Evolutionary conservation across 1,140 invertebrate genomes (phyloP), one percentile per base, ranked within the genome.

Genomic region (Pogonomyrmex californicus): DNA sequence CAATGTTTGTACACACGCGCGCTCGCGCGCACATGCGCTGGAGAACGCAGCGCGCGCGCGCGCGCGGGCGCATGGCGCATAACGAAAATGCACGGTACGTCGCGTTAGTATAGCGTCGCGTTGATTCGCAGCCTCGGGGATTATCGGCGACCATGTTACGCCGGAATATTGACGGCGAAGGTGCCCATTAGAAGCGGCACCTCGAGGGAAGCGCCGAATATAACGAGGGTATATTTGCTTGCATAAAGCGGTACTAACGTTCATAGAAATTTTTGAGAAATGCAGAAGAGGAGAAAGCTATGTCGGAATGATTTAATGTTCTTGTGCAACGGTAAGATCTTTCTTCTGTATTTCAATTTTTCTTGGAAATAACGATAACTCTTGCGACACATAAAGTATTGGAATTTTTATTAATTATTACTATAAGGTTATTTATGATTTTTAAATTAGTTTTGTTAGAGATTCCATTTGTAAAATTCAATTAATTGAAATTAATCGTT

Each of bases 1-100:
- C 94, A 95, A 95, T 95, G 94, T 95, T 95, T 94, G 93, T 93
- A 94, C 92, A 94, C 92, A 93, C 87, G 90, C 90, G 87, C 78
- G 85, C 78, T 73, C 89, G 86, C 85, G 82, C 79, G 79, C 56
- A 49, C 75, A 60, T 54, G 54, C 75, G 77, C 66, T 41, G 33
- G 54, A 58, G 75, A 58, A 66, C 58, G 82, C 82, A 85, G 82
- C 76, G 65, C 60, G 62, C 1, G 41, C 70, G 70, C 71, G 70
- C 56, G 82, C 49, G 70, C 71, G 70, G 44, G 82, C 49, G 70
- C 51, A 54, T 44, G 6, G 41, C 66, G 70, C 68, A 60, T 60
- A 83, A 83, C 82, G 73, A 63, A 75, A 85, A 63, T 63, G 54
- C 62, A 54, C 30, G 54, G 10, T 73, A 65, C 79, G 58, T 63